These are phyloP conservation scores for Epizoanthus illoricatus DNA, from an alignment of 92 coral and sea anemone genomes.

Conservation along the genomic window DNA sequence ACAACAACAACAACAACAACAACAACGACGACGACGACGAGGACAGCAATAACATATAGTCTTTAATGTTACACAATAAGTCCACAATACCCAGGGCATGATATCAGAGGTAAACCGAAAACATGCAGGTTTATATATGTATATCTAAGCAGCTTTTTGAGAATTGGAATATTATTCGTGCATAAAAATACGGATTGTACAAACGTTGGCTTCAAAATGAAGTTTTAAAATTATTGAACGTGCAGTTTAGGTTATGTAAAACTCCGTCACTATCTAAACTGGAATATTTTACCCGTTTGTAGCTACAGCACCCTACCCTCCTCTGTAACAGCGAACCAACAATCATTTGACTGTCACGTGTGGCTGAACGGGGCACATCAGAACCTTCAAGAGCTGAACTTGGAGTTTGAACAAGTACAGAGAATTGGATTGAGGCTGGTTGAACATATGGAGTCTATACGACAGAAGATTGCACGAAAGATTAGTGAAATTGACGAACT, in stretches of 20 bases:
- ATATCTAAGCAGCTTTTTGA: no score
- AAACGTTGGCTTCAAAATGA: background rate
- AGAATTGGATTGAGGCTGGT: constrained; percentile 9
- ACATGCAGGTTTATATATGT: no score
- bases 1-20: no score
- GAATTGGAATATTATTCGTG: no score
- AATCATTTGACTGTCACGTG: background rate
- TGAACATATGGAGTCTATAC: constrained; percentile 32
- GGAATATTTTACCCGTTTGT: background rate
- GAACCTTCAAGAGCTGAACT: constrained; percentile 14
- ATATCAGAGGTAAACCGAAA: no score
- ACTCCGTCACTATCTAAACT: background rate
- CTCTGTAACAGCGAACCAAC: background rate
- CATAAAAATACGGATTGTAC: no score
- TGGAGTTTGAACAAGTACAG: constrained; percentile 21
- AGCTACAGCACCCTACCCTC: background rate
- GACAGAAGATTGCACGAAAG: constrained; percentile 35
- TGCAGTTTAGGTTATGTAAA: background rate
- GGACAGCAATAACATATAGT: no score
- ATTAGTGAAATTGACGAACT: constrained; percentile 39
- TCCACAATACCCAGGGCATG: no score
- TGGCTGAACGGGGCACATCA: constrained; percentile 20
- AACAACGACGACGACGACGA: no score
- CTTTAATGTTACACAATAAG: no score
- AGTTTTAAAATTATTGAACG: no score